Base-by-base conservation (phyloP, 2,113 vertebrate genomes). In the Gallinago undulata region DNA sequence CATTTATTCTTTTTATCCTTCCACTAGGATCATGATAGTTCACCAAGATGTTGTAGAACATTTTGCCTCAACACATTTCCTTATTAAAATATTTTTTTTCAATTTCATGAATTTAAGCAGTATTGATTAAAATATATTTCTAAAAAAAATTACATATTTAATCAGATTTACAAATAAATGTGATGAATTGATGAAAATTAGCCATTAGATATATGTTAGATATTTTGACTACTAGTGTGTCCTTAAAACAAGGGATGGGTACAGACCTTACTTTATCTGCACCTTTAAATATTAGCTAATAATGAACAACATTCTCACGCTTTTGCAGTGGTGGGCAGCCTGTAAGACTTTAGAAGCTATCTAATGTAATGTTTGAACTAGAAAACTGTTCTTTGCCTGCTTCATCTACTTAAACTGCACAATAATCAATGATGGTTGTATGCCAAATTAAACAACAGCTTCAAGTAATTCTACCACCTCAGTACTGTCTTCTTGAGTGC, bases 401-500 rank as follows among this genome's bases (percentile, higher is more conserved):
- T 89, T 94, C 56, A 70, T 47, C 43, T 89, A 35, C 60, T 84
- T 92, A 91, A 92, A 84, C 37, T 63, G 72, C 83, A 39, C 35
- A 64, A 57, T 63, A 92, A 87, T 82, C 87, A 87, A 68, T 72
- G 76, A 88, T 48, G 60, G 39, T 64, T 64, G 57, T 39, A 39
- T 73, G 70, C 87, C 87, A 90, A 94, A 93, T 48, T 79, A 90
- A 97, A 93, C 69, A 79, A 63, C 43, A 91, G 30, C 70, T 57
- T 82, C 51, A 75, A 60, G 43, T 84, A 91, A 78, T 45, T 92
- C 82, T 84, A 22, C 69, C 51, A 41, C 25, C 10, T 93, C 48
- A 21, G 59, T 67, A 51, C 41, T 80, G 67, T 73, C 93, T 89
- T 76, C 48, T 73, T 56, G 48, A 72, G 50, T 51, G 66, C 21